A percentile compares a stretch with the other conserved stretches of the same genome.
Conservation (phyloP, 2,797 vertebrate species). For the Limosa lapponica region DNA sequence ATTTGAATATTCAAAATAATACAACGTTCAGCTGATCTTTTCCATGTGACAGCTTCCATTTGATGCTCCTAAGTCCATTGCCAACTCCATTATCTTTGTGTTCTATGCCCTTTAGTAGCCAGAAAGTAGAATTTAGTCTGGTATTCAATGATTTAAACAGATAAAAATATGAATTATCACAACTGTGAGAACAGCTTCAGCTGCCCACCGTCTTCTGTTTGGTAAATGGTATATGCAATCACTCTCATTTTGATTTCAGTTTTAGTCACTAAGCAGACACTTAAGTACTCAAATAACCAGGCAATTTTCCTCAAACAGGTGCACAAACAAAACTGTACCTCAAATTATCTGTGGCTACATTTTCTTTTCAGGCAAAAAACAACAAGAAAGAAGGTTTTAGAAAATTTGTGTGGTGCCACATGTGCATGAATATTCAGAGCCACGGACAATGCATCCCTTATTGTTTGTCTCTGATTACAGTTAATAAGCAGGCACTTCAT, state of each 20-base stretch:
- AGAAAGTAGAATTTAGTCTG: neutral
- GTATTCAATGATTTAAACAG: neutral
- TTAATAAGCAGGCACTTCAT: neutral
- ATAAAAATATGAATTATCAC: neutral
- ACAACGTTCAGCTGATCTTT: neutral
- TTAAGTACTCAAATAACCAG: neutral
- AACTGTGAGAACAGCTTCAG: neutral
- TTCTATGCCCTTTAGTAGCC: neutral
- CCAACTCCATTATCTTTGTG: neutral
- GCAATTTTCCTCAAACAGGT: neutral
- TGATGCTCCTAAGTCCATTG: neutral
- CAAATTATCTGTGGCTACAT: neutral
- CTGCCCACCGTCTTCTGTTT: neutral
- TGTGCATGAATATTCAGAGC: neutral
- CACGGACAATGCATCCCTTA: neutral
- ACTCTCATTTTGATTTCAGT: neutral
- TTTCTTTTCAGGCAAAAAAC: neutral
- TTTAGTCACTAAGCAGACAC: neutral
- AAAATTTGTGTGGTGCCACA: neutral
- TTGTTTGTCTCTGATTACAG: neutral
- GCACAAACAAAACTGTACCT: neutral
- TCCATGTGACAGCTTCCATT: neutral
- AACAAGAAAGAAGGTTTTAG: neutral
- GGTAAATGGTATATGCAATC: neutral
- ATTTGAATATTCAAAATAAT: neutral